Evolutionary conservation across 1,140 invertebrate species (phyloP).

Genomic region (Sitophilus oryzae): DNA sequence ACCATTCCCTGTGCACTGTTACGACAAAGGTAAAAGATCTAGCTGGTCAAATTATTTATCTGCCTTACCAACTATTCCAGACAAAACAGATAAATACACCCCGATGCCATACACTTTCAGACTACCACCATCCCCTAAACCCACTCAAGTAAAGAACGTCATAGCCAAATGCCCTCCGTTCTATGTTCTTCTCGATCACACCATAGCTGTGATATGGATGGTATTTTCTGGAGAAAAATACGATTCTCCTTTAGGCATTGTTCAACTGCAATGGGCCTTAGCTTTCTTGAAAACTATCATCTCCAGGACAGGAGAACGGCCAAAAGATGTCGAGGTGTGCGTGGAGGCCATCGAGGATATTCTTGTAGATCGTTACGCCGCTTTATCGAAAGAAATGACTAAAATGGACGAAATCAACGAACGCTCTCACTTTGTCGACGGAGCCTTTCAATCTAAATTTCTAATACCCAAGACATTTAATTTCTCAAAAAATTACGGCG

Average conservation of each 20-base stretch:
- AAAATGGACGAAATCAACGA: conserved; percentile 21
- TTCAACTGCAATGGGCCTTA: conserved; percentile 40
- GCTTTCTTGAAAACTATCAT: conserved; percentile 35
- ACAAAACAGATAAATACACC: conserved; percentile 19
- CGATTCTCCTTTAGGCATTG: conserved; percentile 30
- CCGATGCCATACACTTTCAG: conserved; percentile 30
- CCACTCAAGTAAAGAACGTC: conserved; percentile 26
- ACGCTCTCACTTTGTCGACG: conserved; percentile 20
- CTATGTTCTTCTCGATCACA: conserved; percentile 38
- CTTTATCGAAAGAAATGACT: conserved; percentile 26
- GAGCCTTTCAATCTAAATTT: conserved; percentile 18
- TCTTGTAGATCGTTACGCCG: conserved; percentile 37
- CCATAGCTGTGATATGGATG: conserved; percentile 40
- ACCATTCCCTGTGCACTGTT: conserved; percentile 8
- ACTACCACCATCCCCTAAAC: conserved; percentile 14
- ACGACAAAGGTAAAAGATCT: background rate
- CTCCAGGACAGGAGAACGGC: conserved; percentile 28
- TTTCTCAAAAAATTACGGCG: conserved; percentile 36
- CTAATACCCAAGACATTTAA: conserved; percentile 20
- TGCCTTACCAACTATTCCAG: conserved; percentile 23
- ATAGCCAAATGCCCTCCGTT: conserved; percentile 36
- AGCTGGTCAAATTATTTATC: conserved; percentile 21
- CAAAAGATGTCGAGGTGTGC: conserved; percentile 37
- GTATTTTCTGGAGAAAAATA: conserved; percentile 32
- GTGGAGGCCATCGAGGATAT: conserved; percentile 36